Evolutionary conservation across 2,797 vertebrate genomes (phyloP).

Genomic region (Anas bernieri): DNA sequence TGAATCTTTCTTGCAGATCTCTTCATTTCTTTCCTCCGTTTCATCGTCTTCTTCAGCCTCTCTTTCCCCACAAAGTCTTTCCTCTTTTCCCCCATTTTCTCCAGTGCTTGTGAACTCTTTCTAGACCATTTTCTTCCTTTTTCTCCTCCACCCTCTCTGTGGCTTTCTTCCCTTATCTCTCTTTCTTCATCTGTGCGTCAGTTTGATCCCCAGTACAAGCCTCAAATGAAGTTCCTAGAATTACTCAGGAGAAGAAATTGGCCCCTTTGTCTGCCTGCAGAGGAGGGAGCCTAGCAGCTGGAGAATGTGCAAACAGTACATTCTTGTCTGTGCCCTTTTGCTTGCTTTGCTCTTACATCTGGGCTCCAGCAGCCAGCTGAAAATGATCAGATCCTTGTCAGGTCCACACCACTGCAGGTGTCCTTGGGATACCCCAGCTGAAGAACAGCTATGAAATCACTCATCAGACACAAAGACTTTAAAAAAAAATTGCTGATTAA

Average conservation of each 20-base stretch:
- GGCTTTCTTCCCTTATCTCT: slow-evolving; percentile 1
- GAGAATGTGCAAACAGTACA: slow-evolving; percentile 57
- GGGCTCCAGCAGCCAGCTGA: slow-evolving; percentile 6
- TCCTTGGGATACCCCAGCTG: not conserved
- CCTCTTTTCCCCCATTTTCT: slow-evolving; percentile 37
- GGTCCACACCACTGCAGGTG: not conserved
- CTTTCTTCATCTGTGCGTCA: not conserved
- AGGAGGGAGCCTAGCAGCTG: slow-evolving; percentile 50
- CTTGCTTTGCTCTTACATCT: not conserved
- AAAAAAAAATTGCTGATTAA: not conserved
- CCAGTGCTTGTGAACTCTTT: not conserved
- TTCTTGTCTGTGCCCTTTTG: slow-evolving; percentile 48
- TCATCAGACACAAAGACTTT: not conserved
- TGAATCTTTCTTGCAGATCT: not conserved
- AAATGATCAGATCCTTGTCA: not conserved
- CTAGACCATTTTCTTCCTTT: not conserved
- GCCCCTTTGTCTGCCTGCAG: slow-evolving; percentile 49
- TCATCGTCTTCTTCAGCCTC: slow-evolving; percentile 13
- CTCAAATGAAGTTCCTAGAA: slow-evolving; percentile 22
- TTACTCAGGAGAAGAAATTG: slow-evolving; percentile 12
- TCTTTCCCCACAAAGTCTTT: slow-evolving; percentile 32
- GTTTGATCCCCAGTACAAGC: not conserved
- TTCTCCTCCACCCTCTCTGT: not conserved
- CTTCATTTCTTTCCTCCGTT: slow-evolving; percentile 42
- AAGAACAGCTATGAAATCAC: not conserved